Conservation (phyloP, 2,113 vertebrate species). For the Perca fluviatilis region DNA sequence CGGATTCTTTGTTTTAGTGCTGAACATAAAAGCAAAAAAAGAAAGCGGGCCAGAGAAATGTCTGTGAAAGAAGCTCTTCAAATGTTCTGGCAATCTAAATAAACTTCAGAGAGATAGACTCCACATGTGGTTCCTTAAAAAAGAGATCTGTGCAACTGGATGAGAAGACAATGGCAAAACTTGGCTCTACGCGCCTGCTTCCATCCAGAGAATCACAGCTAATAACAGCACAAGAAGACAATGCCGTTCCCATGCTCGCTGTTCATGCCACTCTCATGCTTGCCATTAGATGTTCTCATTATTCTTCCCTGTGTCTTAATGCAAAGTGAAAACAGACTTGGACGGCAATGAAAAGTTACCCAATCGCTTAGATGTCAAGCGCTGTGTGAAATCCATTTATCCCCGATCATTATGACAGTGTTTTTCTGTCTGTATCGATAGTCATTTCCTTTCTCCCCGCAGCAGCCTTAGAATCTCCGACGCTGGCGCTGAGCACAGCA, state of each 20-base stretch:
- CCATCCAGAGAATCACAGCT: constrained; percentile 51
- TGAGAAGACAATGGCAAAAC: constrained; percentile 72
- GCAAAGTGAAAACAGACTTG: constrained; percentile 66
- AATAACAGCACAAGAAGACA: constrained; percentile 62
- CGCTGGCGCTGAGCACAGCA: constrained; percentile 68
- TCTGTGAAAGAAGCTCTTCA: constrained; percentile 63
- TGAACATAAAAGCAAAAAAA: constrained; percentile 62
- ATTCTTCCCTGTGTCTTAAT: constrained; percentile 41
- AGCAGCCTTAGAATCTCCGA: constrained; percentile 69
- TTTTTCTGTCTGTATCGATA: constrained; percentile 78
- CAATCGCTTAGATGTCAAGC: constrained; percentile 57
- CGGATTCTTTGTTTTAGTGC: constrained; percentile 27
- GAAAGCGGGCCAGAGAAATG: constrained; percentile 50
- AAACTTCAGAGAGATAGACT: constrained; percentile 75
- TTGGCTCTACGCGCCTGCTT: constrained; percentile 36
- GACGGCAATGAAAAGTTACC: constrained; percentile 50
- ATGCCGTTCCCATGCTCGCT: constrained; percentile 44
- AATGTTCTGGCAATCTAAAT: constrained; percentile 75
- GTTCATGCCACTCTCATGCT: constrained; percentile 46
- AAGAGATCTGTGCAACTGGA: constrained; percentile 62
- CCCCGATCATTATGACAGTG: constrained; percentile 70
- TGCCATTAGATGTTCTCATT: constrained; percentile 53
- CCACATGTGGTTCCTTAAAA: constrained; percentile 76
- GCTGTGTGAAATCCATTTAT: constrained; percentile 65
- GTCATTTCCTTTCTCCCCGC: constrained; percentile 73